Conservation (phyloP, 2,797 vertebrate species). For the Pseudomugil gertrudae region DNA sequence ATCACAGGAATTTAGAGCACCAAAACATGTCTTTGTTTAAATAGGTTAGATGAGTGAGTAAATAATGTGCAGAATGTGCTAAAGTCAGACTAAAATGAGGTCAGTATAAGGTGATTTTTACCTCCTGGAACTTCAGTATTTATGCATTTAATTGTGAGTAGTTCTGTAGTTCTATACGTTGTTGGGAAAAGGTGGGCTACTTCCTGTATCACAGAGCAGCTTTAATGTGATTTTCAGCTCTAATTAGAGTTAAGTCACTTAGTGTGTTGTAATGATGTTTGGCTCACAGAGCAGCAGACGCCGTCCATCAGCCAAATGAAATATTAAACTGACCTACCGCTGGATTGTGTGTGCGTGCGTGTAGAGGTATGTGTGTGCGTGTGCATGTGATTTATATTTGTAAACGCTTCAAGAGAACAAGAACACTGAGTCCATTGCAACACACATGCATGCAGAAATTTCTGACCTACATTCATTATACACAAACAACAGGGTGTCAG, state of each 20-base stretch:
- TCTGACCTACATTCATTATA: constrained; percentile 70
- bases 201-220: constrained; percentile 65
- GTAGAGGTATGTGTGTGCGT: constrained; percentile 25
- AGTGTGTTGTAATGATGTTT: constrained; percentile 76
- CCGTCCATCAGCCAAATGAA: constrained; percentile 76
- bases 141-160: background rate
- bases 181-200: constrained; percentile 40
- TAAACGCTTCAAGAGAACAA: constrained; percentile 55
- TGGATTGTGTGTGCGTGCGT: constrained; percentile 45
- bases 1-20: background rate
- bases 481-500: constrained; percentile 68
- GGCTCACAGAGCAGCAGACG: constrained; percentile 71
- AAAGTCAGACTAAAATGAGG: background rate
- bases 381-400: constrained; percentile 36
- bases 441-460: constrained; percentile 26
- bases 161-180: background rate
- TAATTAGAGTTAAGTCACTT: constrained; percentile 78
- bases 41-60: background rate
- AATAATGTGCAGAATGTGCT: background rate
- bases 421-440: constrained; percentile 32
- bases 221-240: constrained; percentile 77
- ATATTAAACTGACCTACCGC: constrained; percentile 76
- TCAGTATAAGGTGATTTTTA: background rate
- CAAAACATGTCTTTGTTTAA: background rate
- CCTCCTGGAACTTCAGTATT: background rate